Percentiles rank a stretch among this genome's conserved stretches.
These are phyloP conservation scores for Bombus soroeensis DNA, from an alignment of 1,140 invertebrate species.

Conservation along the genomic window DNA sequence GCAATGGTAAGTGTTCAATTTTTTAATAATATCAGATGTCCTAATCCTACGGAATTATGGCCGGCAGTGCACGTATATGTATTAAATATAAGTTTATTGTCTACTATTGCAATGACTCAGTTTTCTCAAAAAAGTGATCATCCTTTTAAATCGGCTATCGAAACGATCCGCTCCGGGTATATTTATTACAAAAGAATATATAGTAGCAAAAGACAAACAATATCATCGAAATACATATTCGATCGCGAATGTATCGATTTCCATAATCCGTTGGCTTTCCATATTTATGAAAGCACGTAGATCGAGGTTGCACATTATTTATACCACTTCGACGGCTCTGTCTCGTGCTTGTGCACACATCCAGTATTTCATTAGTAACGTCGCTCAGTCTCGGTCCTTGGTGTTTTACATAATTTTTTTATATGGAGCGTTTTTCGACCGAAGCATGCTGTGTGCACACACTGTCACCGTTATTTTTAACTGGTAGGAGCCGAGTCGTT, in stretches of 20 bases:
- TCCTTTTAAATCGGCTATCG: neutral
- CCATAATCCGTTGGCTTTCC: constrained; percentile 1
- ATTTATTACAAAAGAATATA: neutral
- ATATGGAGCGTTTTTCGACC: constrained; percentile 26
- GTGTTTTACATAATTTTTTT: constrained; percentile 36
- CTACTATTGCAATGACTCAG: neutral
- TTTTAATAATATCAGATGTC: no score
- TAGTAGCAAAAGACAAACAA: neutral
- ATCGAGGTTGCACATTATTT: constrained; percentile 7
- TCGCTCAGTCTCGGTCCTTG: constrained; percentile 1
- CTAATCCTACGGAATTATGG: no score
- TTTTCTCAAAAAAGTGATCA: neutral
- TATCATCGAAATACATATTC: neutral
- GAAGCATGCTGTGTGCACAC: neutral
- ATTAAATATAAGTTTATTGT: no score
- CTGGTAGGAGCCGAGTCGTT: neutral
- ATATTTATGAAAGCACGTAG: constrained; percentile 16
- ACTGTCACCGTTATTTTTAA: constrained; percentile 46
- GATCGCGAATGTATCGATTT: neutral
- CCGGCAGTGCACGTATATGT: no score
- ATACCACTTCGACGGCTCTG: constrained; percentile 9
- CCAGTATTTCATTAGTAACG: constrained; percentile 8
- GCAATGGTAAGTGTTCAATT: no score
- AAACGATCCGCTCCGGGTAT: no score
- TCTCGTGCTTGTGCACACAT: neutral